Evolutionary conservation across 2,113 vertebrate genomes (phyloP).

Genomic region (Melanocharis versteri): DNA sequence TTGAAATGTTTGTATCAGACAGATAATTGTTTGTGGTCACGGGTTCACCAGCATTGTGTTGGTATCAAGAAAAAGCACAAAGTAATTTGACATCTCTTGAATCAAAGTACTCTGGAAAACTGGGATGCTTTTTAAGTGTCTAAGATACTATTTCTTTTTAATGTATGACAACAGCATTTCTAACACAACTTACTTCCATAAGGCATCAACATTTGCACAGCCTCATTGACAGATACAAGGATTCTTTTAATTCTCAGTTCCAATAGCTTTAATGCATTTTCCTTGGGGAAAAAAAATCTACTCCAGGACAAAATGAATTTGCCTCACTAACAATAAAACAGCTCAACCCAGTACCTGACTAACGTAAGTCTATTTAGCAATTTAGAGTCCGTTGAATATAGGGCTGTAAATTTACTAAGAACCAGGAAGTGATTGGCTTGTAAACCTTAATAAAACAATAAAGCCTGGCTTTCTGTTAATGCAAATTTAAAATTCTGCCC

Average conservation of each 20-base stretch:
- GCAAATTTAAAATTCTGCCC: background rate
- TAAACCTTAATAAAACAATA: conserved; percentile 19
- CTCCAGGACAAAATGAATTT: background rate
- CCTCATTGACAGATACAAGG: background rate
- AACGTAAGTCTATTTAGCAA: background rate
- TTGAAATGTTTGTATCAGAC: background rate
- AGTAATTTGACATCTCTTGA: background rate
- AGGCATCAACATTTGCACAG: background rate
- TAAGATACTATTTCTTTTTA: background rate
- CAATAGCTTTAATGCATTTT: background rate
- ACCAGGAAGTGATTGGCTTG: background rate
- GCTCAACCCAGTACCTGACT: background rate
- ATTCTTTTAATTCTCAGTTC: background rate
- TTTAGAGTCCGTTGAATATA: background rate
- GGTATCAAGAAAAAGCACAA: background rate
- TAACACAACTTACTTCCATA: background rate
- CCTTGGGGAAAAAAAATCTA: background rate
- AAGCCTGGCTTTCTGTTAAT: background rate
- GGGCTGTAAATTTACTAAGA: conserved; percentile 1
- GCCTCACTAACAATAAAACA: background rate
- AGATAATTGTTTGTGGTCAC: background rate
- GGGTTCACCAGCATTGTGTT: background rate
- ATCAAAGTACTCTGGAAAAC: background rate
- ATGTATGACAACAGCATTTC: background rate
- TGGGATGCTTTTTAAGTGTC: background rate